Base-by-base conservation (phyloP, 1,140 invertebrate genomes). In the Piezodorus guildinii region DNA sequence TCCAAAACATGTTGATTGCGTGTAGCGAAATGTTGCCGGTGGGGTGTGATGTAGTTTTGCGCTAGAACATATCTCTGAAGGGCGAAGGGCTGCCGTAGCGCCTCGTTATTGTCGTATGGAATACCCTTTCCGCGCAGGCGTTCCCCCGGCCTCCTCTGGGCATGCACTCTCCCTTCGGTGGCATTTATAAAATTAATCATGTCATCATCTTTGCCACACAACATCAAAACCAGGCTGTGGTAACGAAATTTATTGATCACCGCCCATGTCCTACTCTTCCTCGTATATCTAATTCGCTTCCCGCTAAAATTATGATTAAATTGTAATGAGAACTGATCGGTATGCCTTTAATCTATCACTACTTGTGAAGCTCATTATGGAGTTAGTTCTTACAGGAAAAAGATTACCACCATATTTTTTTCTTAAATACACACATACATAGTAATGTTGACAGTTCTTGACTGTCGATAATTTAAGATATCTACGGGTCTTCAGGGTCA, bases 1-100 rank as follows among this genome's bases (percentile, higher is more conserved):
- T 64, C 68, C 68, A 69, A 46, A 69, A 69, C 68, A 69, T 69
- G 9, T 60, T 60, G 5, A 25, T 25, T 23, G 1, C 6, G 23
- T 23, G 5, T 27, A 15, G 17, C 8, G 15, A 3, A n/a, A 3
- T 23, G 52, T 5, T 49, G n/a, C 2, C 17, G 17, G 5, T 17
- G 1, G 5, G n/a, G 1, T 49, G 17, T 19, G 16, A 17, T 49
- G 6, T 10, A 10, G 21, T 6, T 49, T 2, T 49, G 17, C 16
- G n/a, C 17, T 49, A 49, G 21, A 49, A 49, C 21, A 21, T 21
- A 19, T 19, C n/a, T 21, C 1, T 1, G 17, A 5, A 19, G 10
- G 9, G 16, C 2, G 21, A 49, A 10, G n/a, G 46, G 5, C 5
- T n/a, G 6, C 21, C 17, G 46, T 17, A 49, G 10, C 46, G 16